phyloP scores from a whole-genome alignment of 37 sponge, comb jelly and placozoan species.

The Spongia lamella region DNA sequence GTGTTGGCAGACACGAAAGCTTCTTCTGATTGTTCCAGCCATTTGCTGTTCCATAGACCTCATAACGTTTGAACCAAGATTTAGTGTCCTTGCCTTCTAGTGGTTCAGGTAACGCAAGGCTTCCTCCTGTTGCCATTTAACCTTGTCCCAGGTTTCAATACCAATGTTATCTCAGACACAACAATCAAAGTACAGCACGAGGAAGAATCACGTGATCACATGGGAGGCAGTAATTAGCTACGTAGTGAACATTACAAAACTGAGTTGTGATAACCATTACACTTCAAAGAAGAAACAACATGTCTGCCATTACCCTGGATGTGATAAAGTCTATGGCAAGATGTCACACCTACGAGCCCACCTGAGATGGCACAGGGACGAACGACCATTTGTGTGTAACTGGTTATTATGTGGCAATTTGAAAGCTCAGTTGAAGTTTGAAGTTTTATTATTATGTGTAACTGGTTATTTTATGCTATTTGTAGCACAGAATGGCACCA shows the following conservation, averaged over 20 bases:
- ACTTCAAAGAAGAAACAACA: slow-evolving; percentile 74
- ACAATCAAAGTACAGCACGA: too few species aligned
- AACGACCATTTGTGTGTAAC: slow-evolving; percentile 73
- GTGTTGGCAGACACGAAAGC: slow-evolving; percentile 9
- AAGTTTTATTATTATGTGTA: too few species aligned
- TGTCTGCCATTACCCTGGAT: slow-evolving; percentile 74
- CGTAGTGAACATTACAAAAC: too few species aligned
- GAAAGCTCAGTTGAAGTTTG: too few species aligned
- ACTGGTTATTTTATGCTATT: too few species aligned
- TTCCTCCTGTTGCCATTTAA: slow-evolving; percentile 14
- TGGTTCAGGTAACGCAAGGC: too few species aligned
- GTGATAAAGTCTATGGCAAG: slow-evolving; percentile 79
- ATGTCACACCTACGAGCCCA: slow-evolving; percentile 84
- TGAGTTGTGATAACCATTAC: too few species aligned
- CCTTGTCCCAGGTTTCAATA: slow-evolving; percentile 20
- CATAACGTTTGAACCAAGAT: slow-evolving; percentile 13
- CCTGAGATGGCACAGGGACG: slow-evolving; percentile 85
- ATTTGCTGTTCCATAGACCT: background rate
- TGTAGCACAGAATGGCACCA: too few species aligned
- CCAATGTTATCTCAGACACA: too few species aligned
- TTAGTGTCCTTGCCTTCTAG: background rate
- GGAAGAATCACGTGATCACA: too few species aligned
- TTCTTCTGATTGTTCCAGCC: background rate
- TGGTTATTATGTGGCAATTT: slow-evolving; percentile 87
- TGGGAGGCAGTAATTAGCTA: too few species aligned